Percentiles rank a stretch among this genome's conserved stretches.
phyloP scores from a whole-genome alignment of 2,797 vertebrate species.

The Phoxinus dragarum region DNA sequence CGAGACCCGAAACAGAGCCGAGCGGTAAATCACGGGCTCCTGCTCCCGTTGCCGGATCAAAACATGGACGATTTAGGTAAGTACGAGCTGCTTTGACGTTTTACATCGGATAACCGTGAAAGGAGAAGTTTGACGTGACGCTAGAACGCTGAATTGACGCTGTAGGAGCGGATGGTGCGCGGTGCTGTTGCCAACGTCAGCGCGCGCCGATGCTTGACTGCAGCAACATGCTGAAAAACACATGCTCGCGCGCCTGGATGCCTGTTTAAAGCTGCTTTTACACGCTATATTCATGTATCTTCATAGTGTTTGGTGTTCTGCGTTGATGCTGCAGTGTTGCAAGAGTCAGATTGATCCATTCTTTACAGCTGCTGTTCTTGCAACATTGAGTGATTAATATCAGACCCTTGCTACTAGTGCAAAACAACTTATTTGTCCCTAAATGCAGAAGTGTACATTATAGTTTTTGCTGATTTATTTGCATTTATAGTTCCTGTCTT shows the following conservation, averaged over 20 bases:
- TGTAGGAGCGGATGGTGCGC: constrained; percentile 16
- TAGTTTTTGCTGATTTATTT: background rate
- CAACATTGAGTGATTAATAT: background rate
- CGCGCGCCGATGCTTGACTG: constrained; percentile 32
- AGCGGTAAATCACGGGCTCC: constrained; percentile 60
- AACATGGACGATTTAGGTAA: constrained; percentile 84
- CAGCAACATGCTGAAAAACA: constrained; percentile 21
- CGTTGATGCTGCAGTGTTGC: background rate
- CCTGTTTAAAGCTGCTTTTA: background rate
- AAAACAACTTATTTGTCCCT: background rate
- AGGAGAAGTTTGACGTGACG: constrained; percentile 7
- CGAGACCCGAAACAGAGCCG: constrained; percentile 56
- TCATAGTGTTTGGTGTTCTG: background rate
- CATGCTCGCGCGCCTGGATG: background rate
- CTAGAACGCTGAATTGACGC: background rate
- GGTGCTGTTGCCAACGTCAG: constrained; percentile 29
- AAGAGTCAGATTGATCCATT: background rate
- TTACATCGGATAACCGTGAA: background rate
- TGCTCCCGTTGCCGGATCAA: constrained; percentile 59
- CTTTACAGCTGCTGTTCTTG: background rate
- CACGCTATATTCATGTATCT: background rate
- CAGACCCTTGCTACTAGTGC: background rate
- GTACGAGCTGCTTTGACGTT: constrained; percentile 42
- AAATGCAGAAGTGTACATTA: background rate
- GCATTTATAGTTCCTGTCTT: background rate